These are phyloP conservation scores for Siniperca undulata DNA, from an alignment of 2,797 vertebrate species.

Conservation along the genomic window DNA sequence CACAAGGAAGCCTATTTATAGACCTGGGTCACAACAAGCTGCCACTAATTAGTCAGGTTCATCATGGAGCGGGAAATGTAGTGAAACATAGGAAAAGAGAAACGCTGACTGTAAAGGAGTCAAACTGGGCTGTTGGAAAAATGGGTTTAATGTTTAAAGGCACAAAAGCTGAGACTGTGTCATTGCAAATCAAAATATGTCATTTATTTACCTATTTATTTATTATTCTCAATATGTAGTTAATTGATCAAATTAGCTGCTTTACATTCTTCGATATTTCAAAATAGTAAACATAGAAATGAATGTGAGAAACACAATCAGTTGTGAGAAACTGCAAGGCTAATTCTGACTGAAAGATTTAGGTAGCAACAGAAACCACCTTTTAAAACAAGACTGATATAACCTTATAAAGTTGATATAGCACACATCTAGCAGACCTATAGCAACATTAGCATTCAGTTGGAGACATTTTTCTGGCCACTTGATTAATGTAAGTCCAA, in stretches of 20 bases:
- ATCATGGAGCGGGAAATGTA: conserved; percentile 34
- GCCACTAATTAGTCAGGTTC: conserved; percentile 72
- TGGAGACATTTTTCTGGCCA: neutral
- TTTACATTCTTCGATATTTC: neutral
- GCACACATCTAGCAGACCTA: neutral
- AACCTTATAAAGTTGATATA: neutral
- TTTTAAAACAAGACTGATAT: neutral
- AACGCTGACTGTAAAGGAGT: conserved; percentile 8
- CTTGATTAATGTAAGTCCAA: no score
- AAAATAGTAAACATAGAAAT: neutral
- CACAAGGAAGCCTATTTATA: conserved; percentile 78
- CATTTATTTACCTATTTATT: neutral
- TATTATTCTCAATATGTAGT: neutral
- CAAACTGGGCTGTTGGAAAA: neutral
- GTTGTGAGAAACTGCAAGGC: neutral
- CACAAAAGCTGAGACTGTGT: neutral
- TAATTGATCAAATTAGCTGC: neutral
- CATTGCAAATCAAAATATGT: neutral
- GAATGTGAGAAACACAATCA: neutral
- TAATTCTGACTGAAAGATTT: neutral
- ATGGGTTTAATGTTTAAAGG: neutral
- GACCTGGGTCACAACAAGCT: conserved; percentile 66
- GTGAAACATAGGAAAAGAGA: conserved; percentile 23
- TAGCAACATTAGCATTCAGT: no score
- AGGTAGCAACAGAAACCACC: neutral